These are phyloP conservation scores for Tiliacea citrago DNA, from an alignment of 2,888 invertebrate species.

Conservation along the genomic window DNA sequence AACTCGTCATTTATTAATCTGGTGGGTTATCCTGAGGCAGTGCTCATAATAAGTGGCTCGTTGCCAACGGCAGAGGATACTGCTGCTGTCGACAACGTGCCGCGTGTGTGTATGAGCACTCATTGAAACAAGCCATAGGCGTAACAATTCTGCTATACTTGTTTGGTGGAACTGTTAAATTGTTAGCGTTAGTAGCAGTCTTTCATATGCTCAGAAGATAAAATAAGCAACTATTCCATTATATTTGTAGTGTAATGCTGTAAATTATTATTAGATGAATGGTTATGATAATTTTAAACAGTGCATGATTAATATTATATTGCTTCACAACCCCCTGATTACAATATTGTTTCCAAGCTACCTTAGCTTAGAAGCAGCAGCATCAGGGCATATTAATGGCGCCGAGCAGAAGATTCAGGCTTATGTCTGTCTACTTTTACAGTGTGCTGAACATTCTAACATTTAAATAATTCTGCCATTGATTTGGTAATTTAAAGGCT, in stretches of 20 bases:
- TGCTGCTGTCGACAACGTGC: no score
- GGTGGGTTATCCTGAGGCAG: no score
- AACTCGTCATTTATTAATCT: background rate
- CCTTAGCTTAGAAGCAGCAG: conserved; percentile 76
- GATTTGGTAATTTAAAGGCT: background rate
- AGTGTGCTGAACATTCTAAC: conserved; percentile 84
- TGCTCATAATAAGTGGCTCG: no score
- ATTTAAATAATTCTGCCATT: background rate
- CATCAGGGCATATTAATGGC: conserved; percentile 84
- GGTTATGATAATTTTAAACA: background rate
- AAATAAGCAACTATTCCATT: background rate
- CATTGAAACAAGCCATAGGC: background rate
- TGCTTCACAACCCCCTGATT: conserved; percentile 74
- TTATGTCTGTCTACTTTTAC: conserved; percentile 87
- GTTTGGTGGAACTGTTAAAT: background rate
- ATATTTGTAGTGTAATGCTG: background rate
- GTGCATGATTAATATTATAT: background rate
- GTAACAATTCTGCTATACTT: background rate
- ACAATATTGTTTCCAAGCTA: conserved; percentile 78
- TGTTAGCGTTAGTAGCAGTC: background rate
- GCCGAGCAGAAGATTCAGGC: conserved; percentile 88
- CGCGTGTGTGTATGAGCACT: background rate
- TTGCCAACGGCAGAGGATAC: no score
- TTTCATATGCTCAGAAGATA: background rate
- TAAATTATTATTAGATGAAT: background rate